These are phyloP conservation scores for Xiphophorus birchmanni DNA, from an alignment of 2,797 vertebrate species.

Conservation along the genomic window DNA sequence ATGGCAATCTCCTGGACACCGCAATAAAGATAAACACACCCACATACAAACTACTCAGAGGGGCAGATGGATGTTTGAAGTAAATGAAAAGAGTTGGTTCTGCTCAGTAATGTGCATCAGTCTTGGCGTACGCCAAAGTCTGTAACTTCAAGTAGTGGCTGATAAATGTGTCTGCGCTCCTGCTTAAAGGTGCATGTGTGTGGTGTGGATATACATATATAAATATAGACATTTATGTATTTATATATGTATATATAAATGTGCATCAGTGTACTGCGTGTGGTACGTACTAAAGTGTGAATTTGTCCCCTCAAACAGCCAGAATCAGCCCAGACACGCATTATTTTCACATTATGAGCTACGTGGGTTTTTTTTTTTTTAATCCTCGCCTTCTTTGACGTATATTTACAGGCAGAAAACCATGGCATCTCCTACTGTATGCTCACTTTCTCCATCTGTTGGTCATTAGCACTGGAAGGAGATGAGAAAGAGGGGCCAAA, in stretches of 20 bases:
- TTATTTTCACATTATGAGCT: conserved; percentile 78
- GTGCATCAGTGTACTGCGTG: conserved; percentile 20
- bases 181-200: conserved; percentile 31
- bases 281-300: conserved; percentile 37
- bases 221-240: conserved; percentile 18
- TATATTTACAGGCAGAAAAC: conserved; percentile 77
- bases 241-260: conserved; percentile 12
- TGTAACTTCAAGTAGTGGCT: conserved; percentile 55
- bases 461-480: conserved; percentile 65
- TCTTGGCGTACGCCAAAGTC: conserved; percentile 28
- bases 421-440: conserved; percentile 65
- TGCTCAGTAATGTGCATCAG: conserved; percentile 56
- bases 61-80: conserved; percentile 54
- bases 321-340: conserved; percentile 72
- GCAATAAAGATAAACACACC: conserved; percentile 62
- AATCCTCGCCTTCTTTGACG: conserved; percentile 49
- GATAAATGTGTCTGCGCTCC: conserved; percentile 39
- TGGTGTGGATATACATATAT: conserved; percentile 15
- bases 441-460: conserved; percentile 67
- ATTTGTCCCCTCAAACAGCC: conserved; percentile 54
- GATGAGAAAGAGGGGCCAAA: conserved; percentile 68
- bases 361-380: conserved; percentile 46
- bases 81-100: conserved; percentile 65
- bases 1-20: conserved; percentile 50
- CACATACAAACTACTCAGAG: conserved; percentile 51